Evolutionary conservation across 2,797 vertebrate genomes (phyloP).

Genomic region (Chiloscyllium punctatum): DNA sequence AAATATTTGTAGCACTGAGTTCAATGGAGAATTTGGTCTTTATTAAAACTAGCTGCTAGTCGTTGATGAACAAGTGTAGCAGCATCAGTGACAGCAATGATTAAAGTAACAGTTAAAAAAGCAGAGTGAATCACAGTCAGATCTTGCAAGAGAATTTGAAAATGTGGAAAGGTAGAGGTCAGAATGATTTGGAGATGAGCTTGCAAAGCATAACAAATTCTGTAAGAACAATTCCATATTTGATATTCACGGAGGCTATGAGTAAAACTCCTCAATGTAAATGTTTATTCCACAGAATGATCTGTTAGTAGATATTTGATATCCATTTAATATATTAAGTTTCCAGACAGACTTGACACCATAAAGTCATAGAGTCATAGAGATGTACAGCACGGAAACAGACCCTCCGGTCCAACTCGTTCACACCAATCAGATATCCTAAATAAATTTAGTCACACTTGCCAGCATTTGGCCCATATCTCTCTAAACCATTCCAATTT

Average conservation of each 20-base stretch:
- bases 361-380: no score
- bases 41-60: not conserved
- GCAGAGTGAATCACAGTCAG: not conserved
- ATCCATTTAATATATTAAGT: not conserved
- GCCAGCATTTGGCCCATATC: no score
- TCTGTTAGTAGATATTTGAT: not conserved
- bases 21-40: not conserved
- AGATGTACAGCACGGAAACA: no score
- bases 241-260: not conserved
- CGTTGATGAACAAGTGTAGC: not conserved
- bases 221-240: not conserved
- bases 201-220: not conserved
- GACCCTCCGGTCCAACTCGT: no score
- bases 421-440: no score
- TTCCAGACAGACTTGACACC: not conserved
- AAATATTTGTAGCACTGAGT: not conserved
- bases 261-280: not conserved
- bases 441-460: no score
- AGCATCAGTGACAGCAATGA: not conserved
- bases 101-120: not conserved
- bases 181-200: not conserved
- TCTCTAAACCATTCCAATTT: no score
- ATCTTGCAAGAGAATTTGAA: not conserved
- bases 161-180: not conserved
- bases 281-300: not conserved